Evolutionary conservation across 2,797 vertebrate genomes (phyloP), one percentile per base, ranked within the genome.

Genomic region (Pelobates cultripes): DNA sequence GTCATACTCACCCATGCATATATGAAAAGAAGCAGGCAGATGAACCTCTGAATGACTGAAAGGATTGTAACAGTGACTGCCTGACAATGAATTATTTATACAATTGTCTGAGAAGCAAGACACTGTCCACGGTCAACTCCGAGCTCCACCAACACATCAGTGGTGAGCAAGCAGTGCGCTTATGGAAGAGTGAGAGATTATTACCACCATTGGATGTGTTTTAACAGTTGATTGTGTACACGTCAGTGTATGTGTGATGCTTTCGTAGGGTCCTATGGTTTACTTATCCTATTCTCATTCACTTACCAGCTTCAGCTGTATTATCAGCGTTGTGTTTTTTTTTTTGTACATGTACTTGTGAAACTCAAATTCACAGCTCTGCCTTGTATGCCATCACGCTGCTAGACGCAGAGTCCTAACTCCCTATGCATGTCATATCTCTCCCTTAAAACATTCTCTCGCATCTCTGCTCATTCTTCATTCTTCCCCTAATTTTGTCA

Each of bases 261-360:
- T 40, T 6, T 64, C n/a, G 14, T 0, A 40, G 51, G 40, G 12
- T 4, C 14, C 7, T 57, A 14, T 57, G 8, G 9, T 57, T 15
- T 57, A 7, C 43, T 41, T 45, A 9, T 7, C 70, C 45, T 15
- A 17, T 40, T 28, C 40, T 43, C 28, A 15, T 2, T 7, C 63
- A 78, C 95, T 94, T 88, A 94, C 92, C 61, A 91, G 94, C 88
- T 93, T 92, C 74, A 95, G 93, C 91, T 88, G 91, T 70, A 91
- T 88, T 87, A 86, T 87, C 88, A 94, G 89, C 90, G 93, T 96
- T 94, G 93, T 94, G 91, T 85, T 77, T 80, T 79, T 77, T 28
- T 28, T 28, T 28, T 28, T 28, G 28, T 28, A 28, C 28, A 70
- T 87, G 71, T 87, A 86, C 79, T 76, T 57, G 79, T 73, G 71